These are phyloP conservation scores for Cabera pusaria DNA, from an alignment of 2,888 invertebrate species.

Conservation along the genomic window DNA sequence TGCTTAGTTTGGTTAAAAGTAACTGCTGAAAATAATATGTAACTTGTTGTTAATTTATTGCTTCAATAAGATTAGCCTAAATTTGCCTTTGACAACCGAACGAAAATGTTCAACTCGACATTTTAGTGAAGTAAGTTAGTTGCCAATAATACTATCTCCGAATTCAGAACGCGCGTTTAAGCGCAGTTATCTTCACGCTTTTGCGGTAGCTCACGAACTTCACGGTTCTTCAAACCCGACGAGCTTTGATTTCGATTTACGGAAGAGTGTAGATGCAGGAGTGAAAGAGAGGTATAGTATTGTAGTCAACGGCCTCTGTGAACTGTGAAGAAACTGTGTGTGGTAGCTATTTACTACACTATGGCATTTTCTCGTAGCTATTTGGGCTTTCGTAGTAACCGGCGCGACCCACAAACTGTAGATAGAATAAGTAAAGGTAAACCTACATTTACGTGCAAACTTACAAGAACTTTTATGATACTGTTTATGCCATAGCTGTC, in stretches of 20 bases:
- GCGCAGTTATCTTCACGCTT: conserved; percentile 57
- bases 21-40: too few relatives aligned
- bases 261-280: conserved; percentile 72
- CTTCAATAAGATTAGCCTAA: too few relatives aligned
- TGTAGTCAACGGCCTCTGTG: conserved; percentile 79
- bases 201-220: conserved; percentile 56
- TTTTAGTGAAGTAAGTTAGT: conserved; percentile 7
- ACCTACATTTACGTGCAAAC: too few relatives aligned
- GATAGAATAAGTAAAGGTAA: too few relatives aligned
- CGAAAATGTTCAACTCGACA: too few relatives aligned
- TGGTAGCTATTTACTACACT: conserved; percentile 62
- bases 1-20: background rate
- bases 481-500: too few relatives aligned
- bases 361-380: conserved; percentile 56
- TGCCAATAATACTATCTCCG: conserved; percentile 35
- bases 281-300: conserved; percentile 57
- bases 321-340: conserved; percentile 65
- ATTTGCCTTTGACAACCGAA: too few relatives aligned
- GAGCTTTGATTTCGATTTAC: conserved; percentile 84
- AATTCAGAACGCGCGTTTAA: conserved; percentile 57
- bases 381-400: conserved; percentile 36
- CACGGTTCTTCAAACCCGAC: conserved; percentile 70
- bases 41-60: too few relatives aligned
- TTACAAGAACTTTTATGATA: conserved; percentile 1
- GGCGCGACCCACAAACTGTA: conserved; percentile 21